Evolutionary conservation across 2,888 invertebrate genomes (phyloP).

Genomic region (Andrena fulva): DNA sequence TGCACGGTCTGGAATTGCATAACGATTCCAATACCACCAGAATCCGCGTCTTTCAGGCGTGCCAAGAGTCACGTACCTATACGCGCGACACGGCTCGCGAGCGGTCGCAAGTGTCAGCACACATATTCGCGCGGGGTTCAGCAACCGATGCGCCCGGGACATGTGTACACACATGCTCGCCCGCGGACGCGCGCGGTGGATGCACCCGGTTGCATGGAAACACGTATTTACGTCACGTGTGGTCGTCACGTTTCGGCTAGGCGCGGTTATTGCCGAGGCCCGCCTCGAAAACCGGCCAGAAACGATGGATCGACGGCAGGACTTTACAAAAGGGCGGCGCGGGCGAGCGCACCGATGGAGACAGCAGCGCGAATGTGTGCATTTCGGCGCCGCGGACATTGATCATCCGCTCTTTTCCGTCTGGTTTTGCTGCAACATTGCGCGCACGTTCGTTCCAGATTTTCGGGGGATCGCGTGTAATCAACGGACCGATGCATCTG

Average conservation of each 20-base stretch:
- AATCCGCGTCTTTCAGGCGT: no score
- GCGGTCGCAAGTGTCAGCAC: constrained; percentile 2
- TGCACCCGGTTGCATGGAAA: constrained; percentile 27
- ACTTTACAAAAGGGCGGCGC: constrained; percentile 30
- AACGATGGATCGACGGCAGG: constrained; percentile 51
- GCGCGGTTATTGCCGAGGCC: constrained; percentile 45
- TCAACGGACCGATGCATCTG: constrained; percentile 58
- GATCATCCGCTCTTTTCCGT: constrained; percentile 63
- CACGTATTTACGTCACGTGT: constrained; percentile 56
- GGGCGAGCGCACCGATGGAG: constrained; percentile 31
- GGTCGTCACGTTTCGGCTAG: constrained; percentile 50
- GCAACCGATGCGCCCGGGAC: constrained; percentile 7
- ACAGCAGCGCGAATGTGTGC: constrained; percentile 47
- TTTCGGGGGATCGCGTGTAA: constrained; percentile 59
- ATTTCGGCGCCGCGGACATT: constrained; percentile 53
- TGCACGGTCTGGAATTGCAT: not conserved
- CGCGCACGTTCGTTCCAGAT: constrained; percentile 57
- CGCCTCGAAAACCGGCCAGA: constrained; percentile 47
- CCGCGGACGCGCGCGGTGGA: constrained; percentile 23
- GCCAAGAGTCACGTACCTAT: constrained; percentile 1
- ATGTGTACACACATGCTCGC: constrained; percentile 23
- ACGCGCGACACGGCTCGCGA: not conserved
- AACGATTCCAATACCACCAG: not conserved
- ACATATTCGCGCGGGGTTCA: not conserved
- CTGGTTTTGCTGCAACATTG: constrained; percentile 53